Conservation (phyloP, 2,797 vertebrate species). For the Tenualosa thibaudeaui region DNA sequence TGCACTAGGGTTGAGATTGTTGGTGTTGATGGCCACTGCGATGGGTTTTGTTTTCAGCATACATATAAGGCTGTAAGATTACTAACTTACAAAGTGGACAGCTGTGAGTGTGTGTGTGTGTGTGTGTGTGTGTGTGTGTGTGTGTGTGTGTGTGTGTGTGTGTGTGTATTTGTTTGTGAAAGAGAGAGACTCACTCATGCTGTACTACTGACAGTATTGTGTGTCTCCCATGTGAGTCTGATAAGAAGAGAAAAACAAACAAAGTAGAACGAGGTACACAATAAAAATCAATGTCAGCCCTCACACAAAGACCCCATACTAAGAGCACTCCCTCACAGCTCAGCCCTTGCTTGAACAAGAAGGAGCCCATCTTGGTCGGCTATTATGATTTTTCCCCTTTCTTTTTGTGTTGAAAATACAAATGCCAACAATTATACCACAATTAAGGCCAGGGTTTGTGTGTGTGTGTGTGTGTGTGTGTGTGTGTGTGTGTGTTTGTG, state of each 20-base stretch:
- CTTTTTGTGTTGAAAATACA: not conserved
- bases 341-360: not conserved
- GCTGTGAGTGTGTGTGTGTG: too few species aligned
- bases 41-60: too few species aligned
- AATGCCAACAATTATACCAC: not conserved
- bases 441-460: not conserved
- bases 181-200: not conserved
- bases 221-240: not conserved
- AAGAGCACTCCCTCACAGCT: not conserved
- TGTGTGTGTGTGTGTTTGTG: not conserved
- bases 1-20: too few species aligned
- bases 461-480: not conserved
- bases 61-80: too few species aligned
- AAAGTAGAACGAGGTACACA: not conserved
- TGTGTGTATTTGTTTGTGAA: too few species aligned
- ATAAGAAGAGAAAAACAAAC: not conserved
- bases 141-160: too few species aligned
- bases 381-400: not conserved
- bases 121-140: too few species aligned
- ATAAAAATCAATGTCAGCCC: not conserved
- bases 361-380: not conserved
- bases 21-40: too few species aligned
- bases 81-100: too few species aligned
- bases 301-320: not conserved
- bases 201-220: not conserved